These are phyloP conservation scores for Pholis gunnellus DNA, from an alignment of 2,113 vertebrate genomes.

Conservation along the genomic window DNA sequence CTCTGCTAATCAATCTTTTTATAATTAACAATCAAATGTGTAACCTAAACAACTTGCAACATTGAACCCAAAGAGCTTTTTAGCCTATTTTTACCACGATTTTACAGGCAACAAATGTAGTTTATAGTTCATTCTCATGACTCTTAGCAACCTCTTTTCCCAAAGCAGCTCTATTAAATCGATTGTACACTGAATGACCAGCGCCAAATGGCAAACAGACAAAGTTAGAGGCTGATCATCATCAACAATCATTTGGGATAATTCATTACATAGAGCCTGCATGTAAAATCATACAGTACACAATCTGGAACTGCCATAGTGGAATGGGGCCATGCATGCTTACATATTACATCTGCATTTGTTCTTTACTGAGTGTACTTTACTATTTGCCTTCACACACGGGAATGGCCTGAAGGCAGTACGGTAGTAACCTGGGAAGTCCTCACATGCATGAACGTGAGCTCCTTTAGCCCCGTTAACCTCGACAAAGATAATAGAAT, in stretches of 20 bases:
- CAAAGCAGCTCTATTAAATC: neutral
- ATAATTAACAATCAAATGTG: neutral
- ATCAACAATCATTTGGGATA: neutral
- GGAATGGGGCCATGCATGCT: neutral
- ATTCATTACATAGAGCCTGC: neutral
- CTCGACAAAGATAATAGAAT: constrained; percentile 41
- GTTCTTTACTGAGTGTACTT: neutral
- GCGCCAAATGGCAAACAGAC: neutral
- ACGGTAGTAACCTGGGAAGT: constrained; percentile 10
- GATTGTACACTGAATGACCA: neutral
- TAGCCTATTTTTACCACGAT: neutral
- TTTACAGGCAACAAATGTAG: neutral
- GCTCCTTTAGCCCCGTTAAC: neutral
- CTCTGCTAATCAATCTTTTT: neutral
- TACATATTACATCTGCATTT: neutral
- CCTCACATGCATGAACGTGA: constrained; percentile 22
- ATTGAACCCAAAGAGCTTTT: neutral
- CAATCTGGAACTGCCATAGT: neutral
- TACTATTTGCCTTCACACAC: neutral
- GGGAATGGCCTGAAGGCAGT: neutral
- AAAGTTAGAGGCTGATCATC: neutral
- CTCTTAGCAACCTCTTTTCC: neutral
- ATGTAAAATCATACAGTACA: neutral
- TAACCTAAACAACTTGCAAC: neutral
- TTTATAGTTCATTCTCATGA: neutral